Evolutionary conservation across 2,888 invertebrate genomes (phyloP).

Genomic region (Nomada goodeniana): DNA sequence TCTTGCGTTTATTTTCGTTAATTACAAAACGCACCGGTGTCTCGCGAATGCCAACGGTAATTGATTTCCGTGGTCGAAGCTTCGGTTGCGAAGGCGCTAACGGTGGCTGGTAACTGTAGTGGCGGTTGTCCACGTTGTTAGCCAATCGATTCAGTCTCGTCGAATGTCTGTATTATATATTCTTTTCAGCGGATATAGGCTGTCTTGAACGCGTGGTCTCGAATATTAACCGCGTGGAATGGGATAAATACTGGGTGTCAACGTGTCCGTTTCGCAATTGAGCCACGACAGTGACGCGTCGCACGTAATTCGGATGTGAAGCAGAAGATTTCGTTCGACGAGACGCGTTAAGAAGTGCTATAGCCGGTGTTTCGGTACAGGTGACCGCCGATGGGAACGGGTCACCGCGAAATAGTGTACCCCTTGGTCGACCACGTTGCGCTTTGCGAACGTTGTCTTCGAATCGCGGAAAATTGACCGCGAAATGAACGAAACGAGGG

Average conservation of each 20-base stretch:
- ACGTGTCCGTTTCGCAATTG: too few relatives aligned
- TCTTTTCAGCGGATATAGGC: too few relatives aligned
- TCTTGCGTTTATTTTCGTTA: slow-evolving; percentile 23
- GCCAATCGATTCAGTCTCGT: neutral
- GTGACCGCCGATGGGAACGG: neutral
- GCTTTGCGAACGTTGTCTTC: slow-evolving; percentile 19
- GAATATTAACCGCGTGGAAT: too few relatives aligned
- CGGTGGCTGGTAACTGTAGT: neutral
- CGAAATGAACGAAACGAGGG: slow-evolving; percentile 26
- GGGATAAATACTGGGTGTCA: too few relatives aligned
- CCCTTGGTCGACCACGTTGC: neutral
- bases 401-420: neutral
- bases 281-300: too few relatives aligned
- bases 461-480: slow-evolving; percentile 1
- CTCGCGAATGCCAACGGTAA: neutral
- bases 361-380: too few relatives aligned
- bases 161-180: neutral
- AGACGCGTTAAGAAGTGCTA: too few relatives aligned
- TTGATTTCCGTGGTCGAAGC: neutral
- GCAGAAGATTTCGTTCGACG: too few relatives aligned
- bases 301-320: too few relatives aligned
- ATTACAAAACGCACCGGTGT: slow-evolving; percentile 46
- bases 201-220: too few relatives aligned
- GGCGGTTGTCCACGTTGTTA: too few relatives aligned
- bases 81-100: neutral